phyloP scores from a whole-genome alignment of 2,888 invertebrate species.

The Toxonevra muliebris region DNA sequence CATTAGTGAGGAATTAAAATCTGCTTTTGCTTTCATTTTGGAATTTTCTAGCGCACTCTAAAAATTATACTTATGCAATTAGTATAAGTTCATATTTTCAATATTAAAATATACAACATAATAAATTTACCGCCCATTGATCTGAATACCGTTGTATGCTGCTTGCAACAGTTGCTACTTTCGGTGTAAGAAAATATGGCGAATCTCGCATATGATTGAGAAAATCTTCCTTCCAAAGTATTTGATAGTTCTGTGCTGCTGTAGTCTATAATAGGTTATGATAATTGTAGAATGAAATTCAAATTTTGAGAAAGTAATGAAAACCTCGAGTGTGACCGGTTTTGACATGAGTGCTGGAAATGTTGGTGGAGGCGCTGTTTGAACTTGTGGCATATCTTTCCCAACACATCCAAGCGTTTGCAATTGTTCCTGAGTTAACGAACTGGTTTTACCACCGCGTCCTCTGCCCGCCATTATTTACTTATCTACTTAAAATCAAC shows the following conservation, averaged over 20 bases:
- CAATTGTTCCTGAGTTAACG: conserved; percentile 62
- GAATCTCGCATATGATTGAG: conserved; percentile 77
- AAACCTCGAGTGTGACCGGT: conserved; percentile 66
- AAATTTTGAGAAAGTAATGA: neutral
- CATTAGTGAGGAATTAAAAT: conserved; percentile 69
- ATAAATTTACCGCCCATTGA: conserved; percentile 47
- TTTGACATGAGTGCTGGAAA: conserved; percentile 71
- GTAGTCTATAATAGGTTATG: conserved; percentile 57
- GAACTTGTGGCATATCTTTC: conserved; percentile 68
- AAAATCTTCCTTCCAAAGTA: conserved; percentile 78
- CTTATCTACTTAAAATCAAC: neutral
- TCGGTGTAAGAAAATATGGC: conserved; percentile 61
- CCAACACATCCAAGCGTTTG: conserved; percentile 61
- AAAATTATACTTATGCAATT: neutral
- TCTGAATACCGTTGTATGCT: conserved; percentile 47
- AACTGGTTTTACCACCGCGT: conserved; percentile 58
- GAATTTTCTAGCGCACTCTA: conserved; percentile 53
- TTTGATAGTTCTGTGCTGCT: conserved; percentile 74
- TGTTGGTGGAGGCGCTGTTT: conserved; percentile 69
- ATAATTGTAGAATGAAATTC: neutral
- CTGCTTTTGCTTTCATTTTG: conserved; percentile 54
- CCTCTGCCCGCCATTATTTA: conserved; percentile 59
- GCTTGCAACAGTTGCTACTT: conserved; percentile 36
- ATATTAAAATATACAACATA: neutral
- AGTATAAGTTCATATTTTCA: neutral